Evolutionary conservation across 2,888 invertebrate species (phyloP).

Genomic region (Anaspis maculata): DNA sequence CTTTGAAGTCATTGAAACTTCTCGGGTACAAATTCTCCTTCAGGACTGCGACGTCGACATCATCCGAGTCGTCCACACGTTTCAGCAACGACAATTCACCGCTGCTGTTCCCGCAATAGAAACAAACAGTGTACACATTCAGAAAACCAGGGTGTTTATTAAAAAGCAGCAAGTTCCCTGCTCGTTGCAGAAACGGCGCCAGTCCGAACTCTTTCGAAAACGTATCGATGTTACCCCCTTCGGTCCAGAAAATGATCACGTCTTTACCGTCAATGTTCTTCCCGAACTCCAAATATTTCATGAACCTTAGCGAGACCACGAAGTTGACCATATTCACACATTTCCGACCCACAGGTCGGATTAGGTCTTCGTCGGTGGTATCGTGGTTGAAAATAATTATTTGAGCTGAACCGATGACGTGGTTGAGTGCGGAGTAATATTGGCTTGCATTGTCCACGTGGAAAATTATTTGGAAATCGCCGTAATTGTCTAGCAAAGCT

Average conservation of each 20-base stretch:
- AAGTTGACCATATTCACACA: background rate
- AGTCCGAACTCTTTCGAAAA: background rate
- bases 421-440: too few relatives aligned
- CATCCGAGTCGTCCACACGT: background rate
- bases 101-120: slow-evolving; percentile 1
- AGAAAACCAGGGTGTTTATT: background rate
- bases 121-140: slow-evolving; percentile 1
- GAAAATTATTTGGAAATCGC: too few relatives aligned
- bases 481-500: too few relatives aligned
- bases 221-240: background rate
- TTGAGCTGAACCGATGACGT: too few relatives aligned
- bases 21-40: background rate
- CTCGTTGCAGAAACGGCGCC: background rate
- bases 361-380: too few relatives aligned
- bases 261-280: background rate
- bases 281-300: background rate
- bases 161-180: background rate
- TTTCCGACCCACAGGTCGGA: background rate
- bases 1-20: slow-evolving; percentile 2
- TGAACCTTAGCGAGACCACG: background rate
- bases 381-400: too few relatives aligned
- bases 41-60: background rate
- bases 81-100: background rate
- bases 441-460: too few relatives aligned
- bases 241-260: background rate